Base-by-base conservation (phyloP, 2,113 vertebrate species). In the Syngnathus typhle region DNA sequence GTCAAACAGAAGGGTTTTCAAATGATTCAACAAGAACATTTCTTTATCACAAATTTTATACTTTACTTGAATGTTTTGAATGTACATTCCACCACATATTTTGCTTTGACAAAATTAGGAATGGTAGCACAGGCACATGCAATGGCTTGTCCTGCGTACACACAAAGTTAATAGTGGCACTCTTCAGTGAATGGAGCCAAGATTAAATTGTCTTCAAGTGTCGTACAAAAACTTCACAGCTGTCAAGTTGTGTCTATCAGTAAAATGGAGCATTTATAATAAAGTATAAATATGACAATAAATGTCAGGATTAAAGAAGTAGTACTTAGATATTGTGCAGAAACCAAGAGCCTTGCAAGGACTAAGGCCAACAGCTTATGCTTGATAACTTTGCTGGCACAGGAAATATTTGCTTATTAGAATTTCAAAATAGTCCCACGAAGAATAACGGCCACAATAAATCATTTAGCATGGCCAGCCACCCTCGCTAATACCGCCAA, bases 321-420 rank as follows among this genome's bases (percentile, higher is more conserved):
- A 77, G 41, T 27, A 51, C 59, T 60, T 3, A 18, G 49, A 70
- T 73, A 74, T 76, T 63, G 77, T 74, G 60, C 84, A 70, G 71
- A 76, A 81, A 62, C 55, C 77, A 39, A 75, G 82, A 82, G 77
- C 79, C 72, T 62, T 70, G 71, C 79, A 72, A 73, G 74, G 68
- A 80, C 80, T 65, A 71, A 83, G 65, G 65, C 75, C 76, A 80
- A 65, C 76, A 77, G 77, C 73, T 74, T 64, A 64, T 64, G 54
- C 55, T 71, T 85, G 80, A 88, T 81, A 78, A 88, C 85, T 82
- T 77, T 81, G 77, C 63, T 11, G 80, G 79, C 72, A 15, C 75
- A 78, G 85, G 69, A 71, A 87, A 87, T 83, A 83, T 87, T 87
- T 89, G 72, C 86, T 84, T 84, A 83, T 88, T 85, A 86, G 76